Percentiles rank a stretch among this genome's conserved stretches.
These are phyloP conservation scores for Panthera tigris DNA, from an alignment of 2,113 vertebrate species.

Conservation along the genomic window DNA sequence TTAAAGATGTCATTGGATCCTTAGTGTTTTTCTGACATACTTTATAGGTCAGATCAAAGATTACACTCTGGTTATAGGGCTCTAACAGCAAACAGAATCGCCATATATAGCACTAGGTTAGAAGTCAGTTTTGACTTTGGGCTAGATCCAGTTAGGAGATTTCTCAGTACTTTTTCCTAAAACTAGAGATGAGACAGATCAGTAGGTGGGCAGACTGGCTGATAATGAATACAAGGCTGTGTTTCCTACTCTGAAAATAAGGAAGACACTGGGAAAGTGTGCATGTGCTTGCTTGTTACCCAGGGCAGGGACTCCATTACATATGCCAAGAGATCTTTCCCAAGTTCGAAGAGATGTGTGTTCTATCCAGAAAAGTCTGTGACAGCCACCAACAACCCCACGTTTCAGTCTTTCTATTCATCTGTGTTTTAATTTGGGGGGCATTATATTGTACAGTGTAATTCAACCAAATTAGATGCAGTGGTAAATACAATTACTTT, in stretches of 20 bases:
- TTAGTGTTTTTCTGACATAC: not conserved
- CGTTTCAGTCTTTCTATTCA: not conserved
- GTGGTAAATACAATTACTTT: not conserved
- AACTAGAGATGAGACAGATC: not conserved
- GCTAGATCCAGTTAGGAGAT: not conserved
- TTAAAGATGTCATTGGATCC: not conserved
- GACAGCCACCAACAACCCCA: not conserved
- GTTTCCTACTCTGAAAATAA: not conserved
- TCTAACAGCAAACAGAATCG: not conserved
- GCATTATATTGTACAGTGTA: not conserved
- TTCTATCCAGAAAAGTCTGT: not conserved
- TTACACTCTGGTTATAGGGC: not conserved
- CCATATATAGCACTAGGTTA: not conserved
- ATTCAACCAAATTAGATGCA: not conserved
- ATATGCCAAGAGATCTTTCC: not conserved
- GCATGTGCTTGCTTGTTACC: not conserved
- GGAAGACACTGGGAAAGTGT: not conserved
- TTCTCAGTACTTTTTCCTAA: not conserved
- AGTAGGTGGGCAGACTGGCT: not conserved
- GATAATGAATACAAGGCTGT: not conserved
- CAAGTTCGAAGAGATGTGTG: not conserved
- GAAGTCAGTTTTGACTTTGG: not conserved
- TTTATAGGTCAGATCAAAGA: not conserved
- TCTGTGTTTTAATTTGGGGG: not conserved
- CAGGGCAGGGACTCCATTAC: not conserved